phyloP scores from a whole-genome alignment of 2,113 vertebrate genomes.

The Scophthalmus maximus region DNA sequence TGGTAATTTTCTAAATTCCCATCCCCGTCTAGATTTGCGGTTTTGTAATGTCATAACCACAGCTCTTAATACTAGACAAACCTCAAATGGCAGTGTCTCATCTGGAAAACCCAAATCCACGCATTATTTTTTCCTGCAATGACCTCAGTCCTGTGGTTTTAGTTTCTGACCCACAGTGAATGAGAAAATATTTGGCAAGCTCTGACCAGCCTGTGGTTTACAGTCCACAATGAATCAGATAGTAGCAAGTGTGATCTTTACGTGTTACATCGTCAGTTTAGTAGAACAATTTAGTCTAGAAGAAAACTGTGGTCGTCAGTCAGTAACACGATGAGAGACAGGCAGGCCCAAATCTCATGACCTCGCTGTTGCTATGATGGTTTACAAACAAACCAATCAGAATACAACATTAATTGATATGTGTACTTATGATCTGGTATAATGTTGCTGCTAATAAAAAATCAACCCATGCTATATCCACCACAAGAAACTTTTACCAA shows the following conservation, averaged over 20 bases:
- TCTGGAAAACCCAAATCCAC: background rate
- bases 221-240: background rate
- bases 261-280: background rate
- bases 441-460: no score
- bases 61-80: background rate
- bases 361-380: no score
- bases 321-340: no score
- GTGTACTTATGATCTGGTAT: no score
- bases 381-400: no score
- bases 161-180: background rate
- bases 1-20: conserved; percentile 77
- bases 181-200: background rate
- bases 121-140: background rate
- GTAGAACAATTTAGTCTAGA: background rate
- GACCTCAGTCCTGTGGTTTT: background rate
- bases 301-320: background rate
- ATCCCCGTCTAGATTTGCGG: background rate
- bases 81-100: conserved; percentile 8
- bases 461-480: no score
- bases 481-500: no score
- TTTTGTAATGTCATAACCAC: conserved; percentile 4
- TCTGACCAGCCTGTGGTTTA: background rate
- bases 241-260: background rate
- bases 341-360: no score
- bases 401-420: no score